phyloP scores from a whole-genome alignment of 2,888 invertebrate genomes.

The Microctonus hyperodae region DNA sequence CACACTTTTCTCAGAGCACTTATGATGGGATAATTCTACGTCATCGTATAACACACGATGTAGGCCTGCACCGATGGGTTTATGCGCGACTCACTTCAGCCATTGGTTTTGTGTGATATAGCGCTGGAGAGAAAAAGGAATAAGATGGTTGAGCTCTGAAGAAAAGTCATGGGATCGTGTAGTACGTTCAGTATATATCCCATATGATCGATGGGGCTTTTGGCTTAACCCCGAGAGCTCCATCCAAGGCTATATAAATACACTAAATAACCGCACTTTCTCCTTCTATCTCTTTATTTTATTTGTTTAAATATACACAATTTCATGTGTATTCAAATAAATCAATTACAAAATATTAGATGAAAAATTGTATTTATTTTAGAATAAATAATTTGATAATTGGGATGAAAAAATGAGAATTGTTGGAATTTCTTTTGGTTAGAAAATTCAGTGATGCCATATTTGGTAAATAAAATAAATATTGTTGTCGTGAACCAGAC shows the following conservation, averaged over 20 bases:
- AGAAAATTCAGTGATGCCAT: no score
- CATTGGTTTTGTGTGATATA: slow-evolving; percentile 37
- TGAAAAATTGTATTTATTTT: not conserved
- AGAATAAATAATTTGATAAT: not conserved
- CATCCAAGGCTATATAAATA: slow-evolving; percentile 38
- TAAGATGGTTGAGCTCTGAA: slow-evolving; percentile 4
- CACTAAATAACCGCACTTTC: slow-evolving; percentile 42
- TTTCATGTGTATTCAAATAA: not conserved
- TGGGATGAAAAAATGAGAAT: not conserved
- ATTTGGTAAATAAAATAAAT: slow-evolving; percentile 27
- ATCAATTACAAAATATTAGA: not conserved
- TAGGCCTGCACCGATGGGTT: slow-evolving; percentile 38
- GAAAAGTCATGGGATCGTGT: slow-evolving; percentile 27
- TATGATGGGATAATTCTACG: slow-evolving; percentile 51
- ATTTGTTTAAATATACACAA: slow-evolving; percentile 5
- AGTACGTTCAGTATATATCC: slow-evolving; percentile 43
- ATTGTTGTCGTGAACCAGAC: slow-evolving; percentile 19
- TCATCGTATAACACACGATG: slow-evolving; percentile 42
- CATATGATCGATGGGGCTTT: slow-evolving; percentile 54
- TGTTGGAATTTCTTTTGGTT: not conserved
- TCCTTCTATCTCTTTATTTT: slow-evolving; percentile 19
- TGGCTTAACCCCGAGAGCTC: slow-evolving; percentile 50
- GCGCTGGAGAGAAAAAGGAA: slow-evolving; percentile 11
- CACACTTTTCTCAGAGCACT: slow-evolving; percentile 33
- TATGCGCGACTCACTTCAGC: slow-evolving; percentile 47